phyloP scores from a whole-genome alignment of 64 coral and sea anemone genomes.

The Pachyseris speciosa region DNA sequence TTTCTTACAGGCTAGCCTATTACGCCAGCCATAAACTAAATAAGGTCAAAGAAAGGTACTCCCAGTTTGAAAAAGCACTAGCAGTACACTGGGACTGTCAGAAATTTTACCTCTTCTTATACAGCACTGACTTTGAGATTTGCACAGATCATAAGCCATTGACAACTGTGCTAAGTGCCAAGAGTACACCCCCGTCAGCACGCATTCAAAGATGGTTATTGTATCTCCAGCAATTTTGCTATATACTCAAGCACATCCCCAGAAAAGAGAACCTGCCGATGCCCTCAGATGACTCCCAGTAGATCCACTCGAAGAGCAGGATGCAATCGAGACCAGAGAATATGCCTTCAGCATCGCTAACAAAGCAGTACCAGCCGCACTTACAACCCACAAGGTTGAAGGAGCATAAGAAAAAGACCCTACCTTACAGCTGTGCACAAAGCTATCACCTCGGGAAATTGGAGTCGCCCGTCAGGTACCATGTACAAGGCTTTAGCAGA shows the following conservation, averaged over 20 bases:
- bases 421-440: not conserved
- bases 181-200: slow-evolving; percentile 1
- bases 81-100: slow-evolving; percentile 14
- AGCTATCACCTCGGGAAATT: not conserved
- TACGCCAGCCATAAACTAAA: slow-evolving; percentile 32
- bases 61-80: slow-evolving; percentile 45
- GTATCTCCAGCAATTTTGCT: slow-evolving; percentile 17
- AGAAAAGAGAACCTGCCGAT: slow-evolving; percentile 11
- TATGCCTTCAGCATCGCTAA: slow-evolving; percentile 35
- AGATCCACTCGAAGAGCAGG: not conserved
- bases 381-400: not conserved
- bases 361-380: slow-evolving; percentile 1
- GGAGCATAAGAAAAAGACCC: slow-evolving; percentile 3
- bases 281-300: not conserved
- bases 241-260: not conserved
- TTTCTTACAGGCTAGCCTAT: not conserved
- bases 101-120: slow-evolving; percentile 20
- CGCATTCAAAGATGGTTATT: slow-evolving; percentile 29
- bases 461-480: slow-evolving; percentile 16
- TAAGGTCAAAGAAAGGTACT: slow-evolving; percentile 5
- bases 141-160: slow-evolving; percentile 6
- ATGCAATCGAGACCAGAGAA: not conserved
- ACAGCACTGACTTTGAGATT: slow-evolving; percentile 23
- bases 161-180: not conserved
- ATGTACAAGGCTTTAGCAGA: not conserved